Conservation (phyloP, 2,797 vertebrate species). For the Micrastur ruficollis region DNA sequence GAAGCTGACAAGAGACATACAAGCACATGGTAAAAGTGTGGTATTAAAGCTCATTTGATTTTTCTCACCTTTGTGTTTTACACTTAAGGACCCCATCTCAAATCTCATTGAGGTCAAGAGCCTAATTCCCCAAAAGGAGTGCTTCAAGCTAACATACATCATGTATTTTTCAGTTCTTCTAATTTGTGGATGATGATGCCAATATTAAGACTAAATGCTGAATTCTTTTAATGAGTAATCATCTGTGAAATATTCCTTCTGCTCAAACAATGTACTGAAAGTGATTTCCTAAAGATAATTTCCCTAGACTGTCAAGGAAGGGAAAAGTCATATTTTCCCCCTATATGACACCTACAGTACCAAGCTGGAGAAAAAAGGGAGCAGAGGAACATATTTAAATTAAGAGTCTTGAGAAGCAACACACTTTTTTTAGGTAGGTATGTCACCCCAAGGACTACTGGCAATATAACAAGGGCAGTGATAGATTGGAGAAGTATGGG, state of each 20-base stretch:
- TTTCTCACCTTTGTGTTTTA: not conserved
- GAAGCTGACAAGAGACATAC: not conserved
- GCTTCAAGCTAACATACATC: not conserved
- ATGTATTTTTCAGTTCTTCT: not conserved
- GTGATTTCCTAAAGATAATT: not conserved
- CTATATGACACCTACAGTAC: not conserved
- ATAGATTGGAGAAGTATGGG: not conserved
- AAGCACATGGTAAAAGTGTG: not conserved
- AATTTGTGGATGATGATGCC: not conserved
- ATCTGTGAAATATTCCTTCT: not conserved
- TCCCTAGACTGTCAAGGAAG: not conserved
- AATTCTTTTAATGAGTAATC: not conserved
- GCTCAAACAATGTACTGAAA: not conserved
- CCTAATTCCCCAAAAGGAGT: not conserved
- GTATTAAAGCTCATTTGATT: not conserved
- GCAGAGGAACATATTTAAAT: not conserved
- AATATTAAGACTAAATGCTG: not conserved
- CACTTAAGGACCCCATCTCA: not conserved
- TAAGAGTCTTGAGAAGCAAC: not conserved
- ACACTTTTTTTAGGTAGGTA: no score
- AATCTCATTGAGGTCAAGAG: not conserved
- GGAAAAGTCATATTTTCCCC: not conserved
- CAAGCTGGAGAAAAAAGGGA: not conserved
- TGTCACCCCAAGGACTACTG: not conserved
- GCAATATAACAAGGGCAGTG: not conserved